Conservation (phyloP, 2,113 vertebrate genomes). For the Gambusia holbrooki region DNA sequence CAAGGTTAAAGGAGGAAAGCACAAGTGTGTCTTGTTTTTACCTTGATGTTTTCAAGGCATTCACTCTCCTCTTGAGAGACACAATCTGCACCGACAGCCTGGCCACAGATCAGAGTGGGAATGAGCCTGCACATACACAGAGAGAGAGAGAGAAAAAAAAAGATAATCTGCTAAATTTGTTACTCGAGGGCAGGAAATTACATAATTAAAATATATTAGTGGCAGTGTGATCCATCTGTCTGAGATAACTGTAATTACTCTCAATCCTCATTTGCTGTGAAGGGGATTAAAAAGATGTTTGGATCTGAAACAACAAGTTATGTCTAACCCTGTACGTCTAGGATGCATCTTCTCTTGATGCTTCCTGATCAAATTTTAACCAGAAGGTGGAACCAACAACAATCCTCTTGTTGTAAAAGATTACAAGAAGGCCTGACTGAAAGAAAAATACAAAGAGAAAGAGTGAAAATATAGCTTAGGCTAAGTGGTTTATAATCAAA, state of each 20-base stretch:
- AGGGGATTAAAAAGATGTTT: constrained; percentile 6
- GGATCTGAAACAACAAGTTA: neutral
- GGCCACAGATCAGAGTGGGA: constrained; percentile 46
- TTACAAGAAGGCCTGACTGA: neutral
- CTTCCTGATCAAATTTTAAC: too few relatives aligned
- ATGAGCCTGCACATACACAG: constrained; percentile 20
- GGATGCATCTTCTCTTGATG: neutral
- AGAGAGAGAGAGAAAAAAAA: too few relatives aligned
- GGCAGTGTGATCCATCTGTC: neutral
- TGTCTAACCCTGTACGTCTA: neutral
- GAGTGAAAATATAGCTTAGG: neutral
- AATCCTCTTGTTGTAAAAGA: neutral
- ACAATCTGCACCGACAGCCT: constrained; percentile 46
- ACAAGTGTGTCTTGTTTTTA: constrained; percentile 45
- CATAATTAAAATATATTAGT: constrained; percentile 8
- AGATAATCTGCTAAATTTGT: neutral
- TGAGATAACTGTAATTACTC: neutral
- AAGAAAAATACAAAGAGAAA: neutral
- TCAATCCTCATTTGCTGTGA: neutral
- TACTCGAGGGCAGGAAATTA: neutral
- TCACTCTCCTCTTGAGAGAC: constrained; percentile 71
- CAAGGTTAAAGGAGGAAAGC: constrained; percentile 24
- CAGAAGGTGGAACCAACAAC: too few relatives aligned
- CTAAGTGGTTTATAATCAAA: neutral
- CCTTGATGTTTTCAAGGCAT: constrained; percentile 75